These are phyloP conservation scores for Nyctibius grandis DNA, from an alignment of 2,797 vertebrate species.

Conservation along the genomic window DNA sequence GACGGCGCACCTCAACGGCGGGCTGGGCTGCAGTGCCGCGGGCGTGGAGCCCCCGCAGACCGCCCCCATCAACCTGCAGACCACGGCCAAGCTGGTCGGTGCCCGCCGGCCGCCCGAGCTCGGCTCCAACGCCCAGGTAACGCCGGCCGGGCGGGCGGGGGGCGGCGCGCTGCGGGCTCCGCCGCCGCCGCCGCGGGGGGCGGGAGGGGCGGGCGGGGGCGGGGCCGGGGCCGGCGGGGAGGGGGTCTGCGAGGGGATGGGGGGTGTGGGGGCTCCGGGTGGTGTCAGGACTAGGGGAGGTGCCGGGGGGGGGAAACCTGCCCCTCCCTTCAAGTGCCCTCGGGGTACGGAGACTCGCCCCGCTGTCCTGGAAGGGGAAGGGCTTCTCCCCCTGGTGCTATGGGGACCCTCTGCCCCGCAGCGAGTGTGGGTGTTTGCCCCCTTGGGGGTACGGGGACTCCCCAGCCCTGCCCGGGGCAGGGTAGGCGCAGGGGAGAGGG, in stretches of 20 bases:
- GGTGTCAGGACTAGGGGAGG: not conserved
- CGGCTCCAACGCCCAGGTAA: conserved; percentile 74
- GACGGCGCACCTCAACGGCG: conserved; percentile 83
- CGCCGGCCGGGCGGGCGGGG: not conserved
- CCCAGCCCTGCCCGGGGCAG: not conserved
- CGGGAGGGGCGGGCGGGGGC: not conserved
- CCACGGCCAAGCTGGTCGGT: conserved; percentile 56
- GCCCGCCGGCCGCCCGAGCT: conserved; percentile 71
- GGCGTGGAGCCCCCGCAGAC: conserved; percentile 76
- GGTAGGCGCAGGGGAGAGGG: not conserved
- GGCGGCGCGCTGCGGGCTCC: not conserved
- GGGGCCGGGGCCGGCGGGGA: too few relatives aligned
- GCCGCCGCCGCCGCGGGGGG: not conserved
- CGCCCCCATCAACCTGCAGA: conserved; percentile 81
- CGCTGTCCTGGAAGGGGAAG: too few relatives aligned
- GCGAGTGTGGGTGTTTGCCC: too few relatives aligned
- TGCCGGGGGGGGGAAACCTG: fast-evolving
- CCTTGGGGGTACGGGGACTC: not conserved
- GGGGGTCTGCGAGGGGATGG: too few relatives aligned
- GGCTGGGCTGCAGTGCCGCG: conserved; percentile 62
- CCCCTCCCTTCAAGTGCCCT: fast-evolving
- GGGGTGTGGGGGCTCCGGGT: not conserved
- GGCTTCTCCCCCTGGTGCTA: not conserved
- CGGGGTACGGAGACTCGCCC: fast-evolving
- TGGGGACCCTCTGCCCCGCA: not conserved